Evolutionary conservation across 1,140 invertebrate species (phyloP).

Genomic region (Ips typographus): DNA sequence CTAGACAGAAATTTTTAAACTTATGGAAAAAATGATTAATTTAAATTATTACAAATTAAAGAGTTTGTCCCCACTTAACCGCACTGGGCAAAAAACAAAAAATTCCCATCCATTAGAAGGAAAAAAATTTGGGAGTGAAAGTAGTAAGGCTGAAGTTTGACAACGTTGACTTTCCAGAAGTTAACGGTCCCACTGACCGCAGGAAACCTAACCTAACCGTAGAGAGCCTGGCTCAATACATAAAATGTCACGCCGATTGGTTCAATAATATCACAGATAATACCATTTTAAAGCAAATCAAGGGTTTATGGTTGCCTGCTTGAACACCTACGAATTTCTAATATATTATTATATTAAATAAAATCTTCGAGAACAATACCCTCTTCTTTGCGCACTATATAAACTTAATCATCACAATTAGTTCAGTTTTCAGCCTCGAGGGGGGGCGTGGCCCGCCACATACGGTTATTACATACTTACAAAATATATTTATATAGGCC

Average conservation of each 20-base stretch:
- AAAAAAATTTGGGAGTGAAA: too few relatives aligned
- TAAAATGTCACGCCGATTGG: background rate
- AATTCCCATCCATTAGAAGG: too few relatives aligned
- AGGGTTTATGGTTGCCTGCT: background rate
- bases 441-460: background rate
- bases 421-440: constrained; percentile 8
- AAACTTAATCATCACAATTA: constrained; percentile 25
- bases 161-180: too few relatives aligned
- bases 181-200: background rate
- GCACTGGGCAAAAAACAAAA: too few relatives aligned
- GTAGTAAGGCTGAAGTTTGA: too few relatives aligned
- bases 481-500: too few relatives aligned
- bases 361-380: constrained; percentile 18
- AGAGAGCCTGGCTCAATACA: background rate
- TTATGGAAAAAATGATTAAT: too few relatives aligned
- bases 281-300: background rate
- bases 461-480: too few relatives aligned
- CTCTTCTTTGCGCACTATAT: background rate
- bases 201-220: background rate
- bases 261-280: constrained; percentile 1
- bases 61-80: too few relatives aligned
- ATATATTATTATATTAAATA: background rate
- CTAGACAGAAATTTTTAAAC: too few relatives aligned
- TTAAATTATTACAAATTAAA: too few relatives aligned
- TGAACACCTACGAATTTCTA: background rate